These are phyloP conservation scores for Notothenia rossii DNA, from an alignment of 2,113 vertebrate genomes.

Conservation along the genomic window DNA sequence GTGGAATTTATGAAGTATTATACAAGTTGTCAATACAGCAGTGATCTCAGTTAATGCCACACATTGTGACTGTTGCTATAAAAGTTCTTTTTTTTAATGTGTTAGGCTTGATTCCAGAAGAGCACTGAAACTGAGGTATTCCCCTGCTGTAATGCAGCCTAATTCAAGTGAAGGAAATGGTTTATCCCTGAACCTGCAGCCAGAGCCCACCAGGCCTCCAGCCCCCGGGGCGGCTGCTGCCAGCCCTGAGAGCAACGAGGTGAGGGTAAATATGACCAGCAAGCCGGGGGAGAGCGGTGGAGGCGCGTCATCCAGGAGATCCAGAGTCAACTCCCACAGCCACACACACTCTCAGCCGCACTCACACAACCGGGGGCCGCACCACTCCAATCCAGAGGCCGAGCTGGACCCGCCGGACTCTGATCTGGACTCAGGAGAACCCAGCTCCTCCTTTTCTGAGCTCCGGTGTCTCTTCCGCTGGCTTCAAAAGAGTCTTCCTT, in stretches of 20 bases:
- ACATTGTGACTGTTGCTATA: neutral
- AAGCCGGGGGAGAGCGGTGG: constrained; percentile 80
- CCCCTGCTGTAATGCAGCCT: constrained; percentile 88
- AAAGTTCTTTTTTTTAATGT: constrained; percentile 20
- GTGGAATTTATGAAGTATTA: neutral
- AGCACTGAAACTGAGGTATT: constrained; percentile 74
- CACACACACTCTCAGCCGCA: constrained; percentile 81
- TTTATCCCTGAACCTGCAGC: constrained; percentile 78
- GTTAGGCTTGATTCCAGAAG: constrained; percentile 77
- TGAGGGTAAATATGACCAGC: constrained; percentile 84
- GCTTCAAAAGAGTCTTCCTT: constrained; percentile 95
- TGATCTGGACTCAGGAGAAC: constrained; percentile 87
- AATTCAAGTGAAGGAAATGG: constrained; percentile 77
- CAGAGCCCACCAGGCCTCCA: constrained; percentile 70
- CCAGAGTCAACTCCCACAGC: constrained; percentile 76
- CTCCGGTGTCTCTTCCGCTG: constrained; percentile 90
- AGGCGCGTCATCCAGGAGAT: constrained; percentile 76
- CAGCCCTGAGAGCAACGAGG: constrained; percentile 77
- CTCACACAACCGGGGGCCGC: constrained; percentile 62
- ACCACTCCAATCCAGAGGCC: constrained; percentile 73
- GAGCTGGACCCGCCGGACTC: constrained; percentile 67
- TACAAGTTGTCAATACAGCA: neutral
- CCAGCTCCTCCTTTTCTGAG: constrained; percentile 89
- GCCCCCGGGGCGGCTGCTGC: constrained; percentile 61
- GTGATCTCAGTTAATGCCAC: neutral